phyloP scores from a whole-genome alignment of 2,113 vertebrate species.

The Epinephelus moara region DNA sequence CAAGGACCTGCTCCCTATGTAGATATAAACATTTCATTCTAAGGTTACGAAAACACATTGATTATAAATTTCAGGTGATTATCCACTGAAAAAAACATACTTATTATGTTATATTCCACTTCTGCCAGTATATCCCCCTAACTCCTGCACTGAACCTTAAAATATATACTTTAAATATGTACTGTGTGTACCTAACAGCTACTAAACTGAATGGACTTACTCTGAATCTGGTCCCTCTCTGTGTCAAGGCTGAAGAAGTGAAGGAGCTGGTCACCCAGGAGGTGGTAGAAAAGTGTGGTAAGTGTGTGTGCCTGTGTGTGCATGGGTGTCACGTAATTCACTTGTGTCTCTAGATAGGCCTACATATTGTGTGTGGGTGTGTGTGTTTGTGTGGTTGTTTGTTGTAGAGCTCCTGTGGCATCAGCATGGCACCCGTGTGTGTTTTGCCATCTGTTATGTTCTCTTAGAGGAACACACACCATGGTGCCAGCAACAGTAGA shows the following conservation, averaged over 20 bases:
- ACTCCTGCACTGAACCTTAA: too few species aligned
- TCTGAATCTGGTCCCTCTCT: conserved; percentile 20
- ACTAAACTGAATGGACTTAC: background rate
- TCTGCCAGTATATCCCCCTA: too few species aligned
- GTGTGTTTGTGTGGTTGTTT: conserved; percentile 47
- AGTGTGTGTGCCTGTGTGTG: conserved; percentile 62
- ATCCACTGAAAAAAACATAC: too few species aligned
- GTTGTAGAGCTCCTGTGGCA: conserved; percentile 73
- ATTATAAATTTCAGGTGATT: too few species aligned
- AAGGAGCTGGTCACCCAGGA: conserved; percentile 88
- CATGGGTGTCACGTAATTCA: background rate
- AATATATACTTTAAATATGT: background rate
- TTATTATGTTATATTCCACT: too few species aligned
- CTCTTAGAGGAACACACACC: conserved; percentile 77
- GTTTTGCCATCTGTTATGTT: conserved; percentile 85
- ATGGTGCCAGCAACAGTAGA: conserved; percentile 58
- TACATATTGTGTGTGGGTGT: conserved; percentile 28
- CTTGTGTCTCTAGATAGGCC: conserved; percentile 5
- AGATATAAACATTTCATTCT: too few species aligned
- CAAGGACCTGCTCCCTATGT: too few species aligned
- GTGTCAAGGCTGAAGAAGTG: conserved; percentile 87
- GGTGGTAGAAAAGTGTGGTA: conserved; percentile 87
- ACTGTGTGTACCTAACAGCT: too few species aligned
- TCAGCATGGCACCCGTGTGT: conserved; percentile 77
- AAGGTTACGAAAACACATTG: too few species aligned